Evolutionary conservation across 2,113 vertebrate species (phyloP).

Genomic region (Capreolus pygargus): DNA sequence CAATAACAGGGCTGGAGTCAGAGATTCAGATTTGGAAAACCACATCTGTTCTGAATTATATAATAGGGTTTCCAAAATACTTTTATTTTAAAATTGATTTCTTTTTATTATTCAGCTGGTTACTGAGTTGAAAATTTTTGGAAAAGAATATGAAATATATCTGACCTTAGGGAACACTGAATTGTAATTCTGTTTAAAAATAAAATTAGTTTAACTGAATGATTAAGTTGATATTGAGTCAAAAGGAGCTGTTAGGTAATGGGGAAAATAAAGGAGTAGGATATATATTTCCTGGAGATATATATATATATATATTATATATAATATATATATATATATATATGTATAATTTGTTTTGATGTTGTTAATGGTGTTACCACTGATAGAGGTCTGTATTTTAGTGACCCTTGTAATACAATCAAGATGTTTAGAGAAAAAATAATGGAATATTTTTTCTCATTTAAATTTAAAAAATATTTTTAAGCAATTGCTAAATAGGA

Average conservation of each 20-base stretch:
- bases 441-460: not conserved
- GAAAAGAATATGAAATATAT: slow-evolving; percentile 53
- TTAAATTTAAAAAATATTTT: not conserved
- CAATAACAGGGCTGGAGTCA: slow-evolving; percentile 3
- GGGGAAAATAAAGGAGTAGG: not conserved
- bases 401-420: not conserved
- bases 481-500: not conserved
- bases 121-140: slow-evolving; percentile 46
- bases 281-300: not conserved
- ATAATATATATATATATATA: not conserved
- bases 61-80: slow-evolving; percentile 37
- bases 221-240: slow-evolving; percentile 47
- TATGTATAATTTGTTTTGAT: not conserved
- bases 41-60: slow-evolving; percentile 2
- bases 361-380: not conserved
- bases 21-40: slow-evolving; percentile 54
- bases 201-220: slow-evolving; percentile 63
- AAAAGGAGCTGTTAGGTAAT: slow-evolving; percentile 14
- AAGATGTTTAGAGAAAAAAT: not conserved
- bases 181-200: slow-evolving; percentile 63
- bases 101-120: slow-evolving; percentile 64
- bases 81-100: slow-evolving; percentile 31
- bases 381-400: not conserved
- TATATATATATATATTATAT: not conserved
- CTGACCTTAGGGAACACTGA: slow-evolving; percentile 54